Conservation (phyloP, 2,113 vertebrate genomes). For the Cichladusa arquata region DNA sequence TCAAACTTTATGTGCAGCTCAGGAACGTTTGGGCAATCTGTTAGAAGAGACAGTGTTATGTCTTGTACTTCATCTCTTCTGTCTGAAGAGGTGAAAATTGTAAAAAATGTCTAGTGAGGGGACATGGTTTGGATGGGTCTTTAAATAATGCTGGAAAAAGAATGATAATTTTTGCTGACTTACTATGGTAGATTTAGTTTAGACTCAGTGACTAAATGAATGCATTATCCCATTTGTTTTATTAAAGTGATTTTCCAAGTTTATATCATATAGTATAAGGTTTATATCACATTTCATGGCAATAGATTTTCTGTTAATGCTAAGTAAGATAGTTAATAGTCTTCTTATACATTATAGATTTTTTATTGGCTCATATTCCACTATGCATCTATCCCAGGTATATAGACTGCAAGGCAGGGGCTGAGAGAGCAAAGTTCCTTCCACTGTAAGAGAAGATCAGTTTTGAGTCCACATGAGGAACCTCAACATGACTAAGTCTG, state of each 20-base stretch:
- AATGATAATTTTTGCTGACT: not conserved
- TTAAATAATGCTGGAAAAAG: not conserved
- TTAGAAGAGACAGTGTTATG: not conserved
- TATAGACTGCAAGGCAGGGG: not conserved
- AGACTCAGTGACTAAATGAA: not conserved
- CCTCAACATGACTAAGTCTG: not conserved
- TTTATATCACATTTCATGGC: not conserved
- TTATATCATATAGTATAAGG: not conserved
- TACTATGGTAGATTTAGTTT: not conserved
- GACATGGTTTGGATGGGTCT: not conserved
- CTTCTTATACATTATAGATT: rapidly evolving
- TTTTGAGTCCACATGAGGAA: not conserved
- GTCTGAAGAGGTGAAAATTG: not conserved
- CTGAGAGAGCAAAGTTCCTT: not conserved
- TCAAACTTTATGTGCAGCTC: slow-evolving; percentile 84
- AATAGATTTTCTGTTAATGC: not conserved
- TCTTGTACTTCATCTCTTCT: not conserved
- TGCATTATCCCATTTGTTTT: not conserved
- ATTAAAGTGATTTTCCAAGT: not conserved
- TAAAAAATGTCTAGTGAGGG: not conserved
- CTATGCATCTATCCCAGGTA: not conserved
- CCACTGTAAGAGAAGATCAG: not conserved
- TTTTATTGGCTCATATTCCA: not conserved
- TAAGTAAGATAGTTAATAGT: not conserved
- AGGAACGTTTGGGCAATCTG: slow-evolving; percentile 82